These are phyloP conservation scores for Drosophila guanche DNA, from an alignment of 1,140 invertebrate species.

Conservation along the genomic window DNA sequence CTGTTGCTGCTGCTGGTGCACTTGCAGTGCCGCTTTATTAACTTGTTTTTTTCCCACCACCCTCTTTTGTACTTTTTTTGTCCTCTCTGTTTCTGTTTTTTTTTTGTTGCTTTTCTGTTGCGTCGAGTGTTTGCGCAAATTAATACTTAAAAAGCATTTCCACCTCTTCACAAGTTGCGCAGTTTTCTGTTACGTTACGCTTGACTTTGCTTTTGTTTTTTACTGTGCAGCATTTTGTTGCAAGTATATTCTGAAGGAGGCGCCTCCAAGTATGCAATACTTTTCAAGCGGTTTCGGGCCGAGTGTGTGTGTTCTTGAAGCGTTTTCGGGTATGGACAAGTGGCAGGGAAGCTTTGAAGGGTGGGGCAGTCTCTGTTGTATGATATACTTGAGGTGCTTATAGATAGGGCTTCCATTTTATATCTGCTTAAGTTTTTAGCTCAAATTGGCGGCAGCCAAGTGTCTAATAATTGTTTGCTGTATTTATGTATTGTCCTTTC, in stretches of 20 bases:
- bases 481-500: too few species aligned
- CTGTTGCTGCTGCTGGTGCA: conserved; percentile 27
- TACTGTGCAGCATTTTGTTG: conserved; percentile 17
- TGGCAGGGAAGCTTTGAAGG: too few species aligned
- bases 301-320: too few species aligned
- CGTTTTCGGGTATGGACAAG: too few species aligned
- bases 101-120: conserved; percentile 30
- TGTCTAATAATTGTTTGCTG: too few species aligned
- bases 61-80: conserved; percentile 1
- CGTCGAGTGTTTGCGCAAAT: conserved; percentile 72
- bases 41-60: conserved; percentile 47
- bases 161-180: conserved; percentile 60
- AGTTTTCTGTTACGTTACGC: conserved; percentile 55
- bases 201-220: conserved; percentile 46
- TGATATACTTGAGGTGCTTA: too few species aligned
- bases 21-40: conserved; percentile 56
- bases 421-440: too few species aligned
- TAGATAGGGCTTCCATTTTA: too few species aligned
- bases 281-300: conserved; percentile 41
- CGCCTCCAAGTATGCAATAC: conserved; percentile 41
- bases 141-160: conserved; percentile 72
- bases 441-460: too few species aligned
- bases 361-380: too few species aligned
- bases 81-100: not conserved
- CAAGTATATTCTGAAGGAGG: conserved; percentile 29